Evolutionary conservation across 2,113 vertebrate species (phyloP).

Genomic region (Agapornis roseicollis): DNA sequence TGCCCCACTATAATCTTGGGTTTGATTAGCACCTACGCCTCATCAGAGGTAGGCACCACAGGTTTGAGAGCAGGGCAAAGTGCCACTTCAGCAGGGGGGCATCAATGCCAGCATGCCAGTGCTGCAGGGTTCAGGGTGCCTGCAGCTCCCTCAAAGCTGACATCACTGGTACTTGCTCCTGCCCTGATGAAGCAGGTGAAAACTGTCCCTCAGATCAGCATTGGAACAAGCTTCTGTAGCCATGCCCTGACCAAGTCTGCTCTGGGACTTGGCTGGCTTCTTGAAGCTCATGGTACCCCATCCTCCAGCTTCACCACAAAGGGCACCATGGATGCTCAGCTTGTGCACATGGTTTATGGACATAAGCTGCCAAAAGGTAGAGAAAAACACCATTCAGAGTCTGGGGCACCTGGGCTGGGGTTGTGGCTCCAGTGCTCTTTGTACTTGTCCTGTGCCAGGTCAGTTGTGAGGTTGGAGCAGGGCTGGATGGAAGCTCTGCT

Average conservation of each 20-base stretch:
- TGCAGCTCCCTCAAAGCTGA: neutral
- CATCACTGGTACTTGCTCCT: neutral
- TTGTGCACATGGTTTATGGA: fast-evolving
- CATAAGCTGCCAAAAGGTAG: neutral
- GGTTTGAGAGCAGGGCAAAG: neutral
- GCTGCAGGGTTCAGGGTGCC: neutral
- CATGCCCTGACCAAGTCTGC: neutral
- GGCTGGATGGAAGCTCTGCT: neutral
- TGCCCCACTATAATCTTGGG: neutral
- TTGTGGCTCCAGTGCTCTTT: neutral
- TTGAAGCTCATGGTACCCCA: neutral
- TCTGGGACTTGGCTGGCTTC: neutral
- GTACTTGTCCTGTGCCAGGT: neutral
- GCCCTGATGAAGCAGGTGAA: neutral
- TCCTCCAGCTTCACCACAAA: neutral
- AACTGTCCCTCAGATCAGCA: neutral
- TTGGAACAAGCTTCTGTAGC: neutral
- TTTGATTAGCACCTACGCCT: neutral
- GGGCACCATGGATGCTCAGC: neutral
- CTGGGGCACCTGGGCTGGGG: neutral
- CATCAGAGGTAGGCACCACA: neutral
- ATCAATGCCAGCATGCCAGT: too few relatives aligned
- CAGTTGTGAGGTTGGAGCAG: neutral
- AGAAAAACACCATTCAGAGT: neutral
- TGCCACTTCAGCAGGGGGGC: neutral